Evolutionary conservation across 2,113 vertebrate genomes (phyloP).

Genomic region (Limnothrissa miodon): DNA sequence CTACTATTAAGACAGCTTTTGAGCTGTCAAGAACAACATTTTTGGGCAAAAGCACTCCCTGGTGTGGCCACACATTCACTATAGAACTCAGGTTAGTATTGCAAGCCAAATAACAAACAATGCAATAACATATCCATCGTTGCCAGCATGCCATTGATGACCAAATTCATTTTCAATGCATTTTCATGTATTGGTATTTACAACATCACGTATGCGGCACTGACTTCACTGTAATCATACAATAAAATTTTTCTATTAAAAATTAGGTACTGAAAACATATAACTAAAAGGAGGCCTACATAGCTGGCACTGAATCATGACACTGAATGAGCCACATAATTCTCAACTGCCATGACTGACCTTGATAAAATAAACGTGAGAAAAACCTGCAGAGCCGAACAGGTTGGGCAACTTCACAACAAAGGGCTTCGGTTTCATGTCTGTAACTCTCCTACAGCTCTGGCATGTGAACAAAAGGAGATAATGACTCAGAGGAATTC

Average conservation of each 20-base stretch:
- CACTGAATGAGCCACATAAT: neutral
- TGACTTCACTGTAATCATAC: neutral
- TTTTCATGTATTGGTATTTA: too few relatives aligned
- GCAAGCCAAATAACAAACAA: neutral
- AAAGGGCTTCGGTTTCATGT: neutral
- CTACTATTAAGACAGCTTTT: neutral
- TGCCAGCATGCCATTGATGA: too few relatives aligned
- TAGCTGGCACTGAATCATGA: too few relatives aligned
- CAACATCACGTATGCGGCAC: too few relatives aligned
- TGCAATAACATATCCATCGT: too few relatives aligned
- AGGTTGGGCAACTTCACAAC: neutral
- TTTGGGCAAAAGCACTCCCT: neutral
- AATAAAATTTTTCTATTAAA: neutral
- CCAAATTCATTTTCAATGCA: too few relatives aligned
- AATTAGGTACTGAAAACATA: neutral
- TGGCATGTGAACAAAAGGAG: constrained; percentile 8
- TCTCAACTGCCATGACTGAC: neutral
- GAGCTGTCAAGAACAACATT: neutral
- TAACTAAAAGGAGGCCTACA: neutral
- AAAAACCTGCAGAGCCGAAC: neutral
- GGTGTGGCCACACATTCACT: neutral
- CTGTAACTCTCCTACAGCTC: neutral
- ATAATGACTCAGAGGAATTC: neutral
- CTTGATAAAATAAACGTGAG: neutral
- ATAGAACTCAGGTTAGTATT: neutral